Percentiles rank a stretch among this genome's conserved stretches.
These are phyloP conservation scores for Cyanoderma ruficeps DNA, from an alignment of 2,113 vertebrate species.

Conservation along the genomic window DNA sequence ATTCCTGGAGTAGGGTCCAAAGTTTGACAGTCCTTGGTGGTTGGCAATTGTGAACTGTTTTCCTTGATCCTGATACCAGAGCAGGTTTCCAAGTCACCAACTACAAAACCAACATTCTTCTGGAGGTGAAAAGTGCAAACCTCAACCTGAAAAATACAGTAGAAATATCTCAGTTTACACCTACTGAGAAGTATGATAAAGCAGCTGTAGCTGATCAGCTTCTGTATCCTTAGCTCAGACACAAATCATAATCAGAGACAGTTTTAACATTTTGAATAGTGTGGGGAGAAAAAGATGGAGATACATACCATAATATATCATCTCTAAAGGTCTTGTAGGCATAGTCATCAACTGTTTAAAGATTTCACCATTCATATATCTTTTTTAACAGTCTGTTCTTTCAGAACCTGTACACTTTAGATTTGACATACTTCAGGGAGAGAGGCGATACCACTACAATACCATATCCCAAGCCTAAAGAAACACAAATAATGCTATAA, in stretches of 20 bases:
- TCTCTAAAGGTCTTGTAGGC: background rate
- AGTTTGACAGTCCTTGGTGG: background rate
- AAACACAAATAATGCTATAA: background rate
- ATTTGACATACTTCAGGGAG: background rate
- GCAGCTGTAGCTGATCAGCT: background rate
- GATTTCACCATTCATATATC: background rate
- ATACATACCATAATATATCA: background rate
- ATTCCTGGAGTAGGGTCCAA: background rate
- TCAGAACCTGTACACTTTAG: background rate
- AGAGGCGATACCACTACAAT: background rate
- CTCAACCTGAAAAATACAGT: background rate
- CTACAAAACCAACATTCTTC: background rate
- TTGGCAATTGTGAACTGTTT: background rate
- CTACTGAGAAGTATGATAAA: background rate
- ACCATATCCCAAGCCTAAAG: background rate
- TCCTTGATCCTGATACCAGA: background rate
- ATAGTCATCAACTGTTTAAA: background rate
- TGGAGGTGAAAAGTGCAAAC: background rate
- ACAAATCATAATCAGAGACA: conserved; percentile 8
- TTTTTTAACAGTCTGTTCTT: conserved; percentile 2
- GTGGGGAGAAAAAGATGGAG: background rate
- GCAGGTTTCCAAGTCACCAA: background rate
- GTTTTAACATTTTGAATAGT: background rate
- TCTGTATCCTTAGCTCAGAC: background rate
- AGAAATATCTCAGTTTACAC: background rate